Evolutionary conservation across 2,797 vertebrate genomes (phyloP), one percentile per base, ranked within the genome.

Genomic region (Heterohyrax brucei): DNA sequence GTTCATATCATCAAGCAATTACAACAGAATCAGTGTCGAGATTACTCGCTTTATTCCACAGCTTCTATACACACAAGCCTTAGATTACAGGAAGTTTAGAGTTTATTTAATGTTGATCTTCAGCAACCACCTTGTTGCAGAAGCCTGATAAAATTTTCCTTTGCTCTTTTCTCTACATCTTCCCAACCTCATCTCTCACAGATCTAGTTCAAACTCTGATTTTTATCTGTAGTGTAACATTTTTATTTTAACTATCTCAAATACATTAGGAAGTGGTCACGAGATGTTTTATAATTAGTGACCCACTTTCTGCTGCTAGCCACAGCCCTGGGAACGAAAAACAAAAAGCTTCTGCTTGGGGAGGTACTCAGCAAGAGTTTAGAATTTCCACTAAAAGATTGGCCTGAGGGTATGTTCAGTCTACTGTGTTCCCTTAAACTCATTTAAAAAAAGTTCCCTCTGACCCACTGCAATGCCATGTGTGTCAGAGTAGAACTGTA

Each of bases 51-150:
- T 26, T 26, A 28, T 10, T 26, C 62, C 24, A 5, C 9, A 53
- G 7, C 62, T 26, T 18, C 7, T 26, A 59, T 16, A 59, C 13
- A 59, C 13, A 59, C 13, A 24, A 64, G 26, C 33, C 39, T 64
- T 92, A 13, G 66, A 79, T 79, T 85, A 61, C 22, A 75, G n/a
- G 28, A 89, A 77, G 33, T 18, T 75, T 75, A 68, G 59, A 62
- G 62, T 77, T 75, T 78, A 96, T 85, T 89, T 95, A 59, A 2
- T 22, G 5, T 66, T 92, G 61, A 39, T 87, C 73, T 53, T 79
- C 26, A 72, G 56, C 50, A 75, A 62, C 9, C 1, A 33, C 24
- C 81, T 78, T 53, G 9, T 78, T 68, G 46, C 56, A 89, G n/a
- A 95, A 94, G 81, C 7, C 12, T 50, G 61, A 4, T 26, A 73